Percentiles rank a stretch among this genome's conserved stretches.
These are phyloP conservation scores for Pseudomyrmex sp. DNA, from an alignment of 1,140 invertebrate species.

Conservation along the genomic window DNA sequence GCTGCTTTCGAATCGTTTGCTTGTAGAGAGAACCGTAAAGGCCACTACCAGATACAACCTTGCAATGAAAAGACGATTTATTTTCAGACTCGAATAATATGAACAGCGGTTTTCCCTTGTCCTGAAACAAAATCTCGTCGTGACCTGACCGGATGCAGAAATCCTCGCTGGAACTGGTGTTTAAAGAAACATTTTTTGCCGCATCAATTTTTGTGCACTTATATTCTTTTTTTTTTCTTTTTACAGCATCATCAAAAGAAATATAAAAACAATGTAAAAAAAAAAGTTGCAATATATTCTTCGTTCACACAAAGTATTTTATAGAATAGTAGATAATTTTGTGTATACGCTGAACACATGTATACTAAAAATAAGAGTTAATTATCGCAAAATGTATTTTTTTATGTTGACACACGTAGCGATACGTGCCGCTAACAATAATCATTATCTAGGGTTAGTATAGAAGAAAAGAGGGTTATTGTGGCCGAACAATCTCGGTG, in stretches of 20 bases:
- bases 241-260: background rate
- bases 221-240: background rate
- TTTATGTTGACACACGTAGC: background rate
- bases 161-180: background rate
- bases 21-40: conserved; percentile 51
- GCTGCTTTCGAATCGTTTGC: conserved; percentile 25
- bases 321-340: background rate
- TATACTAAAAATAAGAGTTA: background rate
- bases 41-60: conserved; percentile 6
- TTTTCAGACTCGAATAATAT: conserved; percentile 9
- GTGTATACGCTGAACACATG: background rate
- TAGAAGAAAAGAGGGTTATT: conserved; percentile 57
- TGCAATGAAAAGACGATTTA: conserved; percentile 13
- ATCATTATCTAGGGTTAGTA: background rate
- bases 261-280: background rate
- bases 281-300: too few species aligned
- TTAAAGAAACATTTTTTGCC: too few species aligned
- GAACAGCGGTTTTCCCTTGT: background rate
- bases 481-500: conserved; percentile 53
- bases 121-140: background rate
- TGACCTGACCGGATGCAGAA: background rate
- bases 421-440: conserved; percentile 14
- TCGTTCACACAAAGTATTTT: too few species aligned
- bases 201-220: too few species aligned
- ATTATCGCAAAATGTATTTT: conserved; percentile 1